phyloP scores from a whole-genome alignment of 1,140 invertebrate genomes.

The Branchinecta lynchi region DNA sequence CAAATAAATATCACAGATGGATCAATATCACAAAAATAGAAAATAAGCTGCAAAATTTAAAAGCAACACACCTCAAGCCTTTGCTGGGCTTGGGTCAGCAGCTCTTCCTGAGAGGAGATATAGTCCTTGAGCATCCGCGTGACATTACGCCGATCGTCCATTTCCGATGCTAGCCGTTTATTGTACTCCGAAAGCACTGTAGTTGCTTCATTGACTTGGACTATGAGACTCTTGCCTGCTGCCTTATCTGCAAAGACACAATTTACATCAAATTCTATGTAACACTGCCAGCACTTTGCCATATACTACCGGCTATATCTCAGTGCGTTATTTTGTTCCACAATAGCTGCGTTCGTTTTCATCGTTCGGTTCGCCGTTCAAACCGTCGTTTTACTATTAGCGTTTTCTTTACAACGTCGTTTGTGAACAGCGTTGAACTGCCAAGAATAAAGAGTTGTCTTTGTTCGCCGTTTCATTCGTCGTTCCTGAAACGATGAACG shows the following conservation, averaged over 20 bases:
- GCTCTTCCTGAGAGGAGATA: slow-evolving; percentile 62
- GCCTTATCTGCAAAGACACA: slow-evolving; percentile 44
- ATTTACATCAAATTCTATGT: slow-evolving; percentile 14
- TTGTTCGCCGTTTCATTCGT: no score
- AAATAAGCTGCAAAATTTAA: slow-evolving; percentile 14
- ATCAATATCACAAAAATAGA: background rate
- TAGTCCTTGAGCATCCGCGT: slow-evolving; percentile 74
- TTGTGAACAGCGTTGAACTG: no score
- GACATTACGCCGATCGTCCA: slow-evolving; percentile 69
- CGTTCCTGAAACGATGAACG: no score
- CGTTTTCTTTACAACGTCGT: no score
- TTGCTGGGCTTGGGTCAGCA: slow-evolving; percentile 64
- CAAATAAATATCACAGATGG: background rate
- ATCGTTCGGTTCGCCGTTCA: no score
- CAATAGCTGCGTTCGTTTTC: no score
- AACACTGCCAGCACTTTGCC: slow-evolving; percentile 1
- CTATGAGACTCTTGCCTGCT: slow-evolving; percentile 46
- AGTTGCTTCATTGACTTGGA: slow-evolving; percentile 70
- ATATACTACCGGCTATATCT: no score
- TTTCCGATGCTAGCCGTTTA: slow-evolving; percentile 59
- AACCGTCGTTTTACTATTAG: no score
- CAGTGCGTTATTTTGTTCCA: background rate
- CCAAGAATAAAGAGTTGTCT: no score
- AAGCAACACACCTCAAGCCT: slow-evolving; percentile 53
- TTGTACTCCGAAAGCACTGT: slow-evolving; percentile 76